A percentile compares a stretch with the other conserved stretches of the same genome.
phyloP scores from a whole-genome alignment of 2,797 vertebrate genomes.

The Mormyrus hasselquistii region DNA sequence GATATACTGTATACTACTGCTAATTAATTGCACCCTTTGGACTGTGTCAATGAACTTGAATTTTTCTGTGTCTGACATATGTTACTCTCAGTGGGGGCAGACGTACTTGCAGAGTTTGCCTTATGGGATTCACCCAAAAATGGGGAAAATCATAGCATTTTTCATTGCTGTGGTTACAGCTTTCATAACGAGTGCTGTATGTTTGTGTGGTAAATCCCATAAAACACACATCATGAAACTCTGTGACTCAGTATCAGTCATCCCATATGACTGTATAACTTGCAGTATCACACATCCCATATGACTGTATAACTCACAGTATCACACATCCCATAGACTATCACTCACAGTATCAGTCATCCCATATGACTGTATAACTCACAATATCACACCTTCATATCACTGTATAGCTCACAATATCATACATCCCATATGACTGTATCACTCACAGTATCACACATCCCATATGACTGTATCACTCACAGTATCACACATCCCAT shows the following conservation, averaged over 20 bases:
- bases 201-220: not conserved
- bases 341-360: not conserved
- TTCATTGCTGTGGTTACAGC: not conserved
- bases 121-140: not conserved
- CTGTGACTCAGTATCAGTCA: not conserved
- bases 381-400: not conserved
- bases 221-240: not conserved
- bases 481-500: no score
- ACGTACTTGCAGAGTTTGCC: not conserved
- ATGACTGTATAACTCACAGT: not conserved
- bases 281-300: not conserved
- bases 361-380: not conserved
- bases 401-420: not conserved
- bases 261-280: not conserved
- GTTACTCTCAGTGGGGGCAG: not conserved
- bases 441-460: not conserved
- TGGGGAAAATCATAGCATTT: not conserved
- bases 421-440: not conserved
- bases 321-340: not conserved
- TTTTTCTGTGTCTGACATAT: not conserved
- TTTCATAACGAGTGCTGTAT: not conserved
- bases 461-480: not conserved
- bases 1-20: not conserved
- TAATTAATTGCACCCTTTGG: constrained; percentile 11
- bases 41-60: not conserved